These are phyloP conservation scores for Blastomussa wellsi DNA, from an alignment of 92 coral and sea anemone genomes.

Conservation along the genomic window DNA sequence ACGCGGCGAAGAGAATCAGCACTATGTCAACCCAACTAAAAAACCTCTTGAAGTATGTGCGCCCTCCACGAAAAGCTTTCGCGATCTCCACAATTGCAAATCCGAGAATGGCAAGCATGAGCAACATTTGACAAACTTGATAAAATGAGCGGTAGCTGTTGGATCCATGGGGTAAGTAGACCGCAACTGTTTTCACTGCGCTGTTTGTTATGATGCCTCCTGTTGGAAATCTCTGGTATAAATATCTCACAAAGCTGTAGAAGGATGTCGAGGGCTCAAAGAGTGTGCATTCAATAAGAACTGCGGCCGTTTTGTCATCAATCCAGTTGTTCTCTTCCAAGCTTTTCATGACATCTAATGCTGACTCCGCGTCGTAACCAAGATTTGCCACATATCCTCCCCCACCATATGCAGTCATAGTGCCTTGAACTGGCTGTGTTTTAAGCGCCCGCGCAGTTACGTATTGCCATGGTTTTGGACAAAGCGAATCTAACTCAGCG, in stretches of 20 bases:
- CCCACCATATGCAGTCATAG: slow-evolving; percentile 51
- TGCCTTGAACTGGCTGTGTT: slow-evolving; percentile 45
- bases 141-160: slow-evolving; percentile 47
- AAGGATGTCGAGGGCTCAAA: slow-evolving; percentile 76
- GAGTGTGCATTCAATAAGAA: slow-evolving; percentile 78
- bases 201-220: slow-evolving; percentile 63
- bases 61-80: slow-evolving; percentile 58
- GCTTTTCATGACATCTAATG: slow-evolving; percentile 43
- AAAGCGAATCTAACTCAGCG: slow-evolving; percentile 37
- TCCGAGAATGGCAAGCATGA: slow-evolving; percentile 52
- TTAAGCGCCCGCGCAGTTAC: slow-evolving; percentile 46
- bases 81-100: slow-evolving; percentile 60
- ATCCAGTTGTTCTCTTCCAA: slow-evolving; percentile 70
- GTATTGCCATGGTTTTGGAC: slow-evolving; percentile 81
- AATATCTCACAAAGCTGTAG: slow-evolving; percentile 61
- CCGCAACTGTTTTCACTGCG: slow-evolving; percentile 55
- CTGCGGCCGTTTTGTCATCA: slow-evolving; percentile 78
- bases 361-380: slow-evolving; percentile 70
- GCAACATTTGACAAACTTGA: slow-evolving; percentile 56
- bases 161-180: slow-evolving; percentile 60
- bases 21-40: slow-evolving; percentile 85
- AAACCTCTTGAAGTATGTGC: slow-evolving; percentile 57
- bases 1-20: slow-evolving; percentile 49
- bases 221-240: slow-evolving; percentile 71
- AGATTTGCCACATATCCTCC: slow-evolving; percentile 89